Evolutionary conservation across 1,140 invertebrate genomes (phyloP), one percentile per base, ranked within the genome.

Genomic region (Brachionus paranguensis): DNA sequence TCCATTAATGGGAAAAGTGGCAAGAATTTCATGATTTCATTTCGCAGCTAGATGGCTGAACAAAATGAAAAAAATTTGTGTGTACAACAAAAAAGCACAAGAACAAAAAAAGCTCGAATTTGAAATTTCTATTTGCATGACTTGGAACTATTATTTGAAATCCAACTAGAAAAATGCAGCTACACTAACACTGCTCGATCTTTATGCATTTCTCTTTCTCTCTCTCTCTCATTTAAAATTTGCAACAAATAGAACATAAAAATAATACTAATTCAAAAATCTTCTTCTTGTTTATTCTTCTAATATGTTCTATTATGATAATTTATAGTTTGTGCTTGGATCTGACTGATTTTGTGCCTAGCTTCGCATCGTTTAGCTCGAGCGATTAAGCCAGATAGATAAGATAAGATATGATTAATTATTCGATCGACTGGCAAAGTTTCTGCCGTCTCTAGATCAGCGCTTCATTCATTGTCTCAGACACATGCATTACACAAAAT

Each of bases 91-190:
- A 74, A 74, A 37, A 43, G 41, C 33, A 74, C 17, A 43, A 45
- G 17, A 74, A 74, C n/a, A 74, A 74, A 74, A 72, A 72, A 76
- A 74, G 72, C 72, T 76, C 50, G 72, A 76, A 76, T 50, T 76
- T 76, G 12, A 76, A 76, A 76, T 50, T 27, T 50, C 24, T 45
- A 47, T 47, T 76, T 76, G 72, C 72, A 50, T 76, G 72, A 76
- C 72, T 76, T 76, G 72, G 68, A 72, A 72, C 68, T 72, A 72
- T 72, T 72, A 72, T 43, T 72, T 72, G n/a, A 72, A 72, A 72
- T 72, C 68, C 68, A 37, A 72, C 33, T 72, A 45, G 20, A 41
- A 41, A 72, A 72, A 72, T 43, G 68, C 68, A 72, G 41, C 37
- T 72, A 72, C 41, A 72, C 37, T 41, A 72, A 72, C n/a, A 43